Evolutionary conservation across 2,888 invertebrate genomes (phyloP).

Genomic region (Thereva unica): DNA sequence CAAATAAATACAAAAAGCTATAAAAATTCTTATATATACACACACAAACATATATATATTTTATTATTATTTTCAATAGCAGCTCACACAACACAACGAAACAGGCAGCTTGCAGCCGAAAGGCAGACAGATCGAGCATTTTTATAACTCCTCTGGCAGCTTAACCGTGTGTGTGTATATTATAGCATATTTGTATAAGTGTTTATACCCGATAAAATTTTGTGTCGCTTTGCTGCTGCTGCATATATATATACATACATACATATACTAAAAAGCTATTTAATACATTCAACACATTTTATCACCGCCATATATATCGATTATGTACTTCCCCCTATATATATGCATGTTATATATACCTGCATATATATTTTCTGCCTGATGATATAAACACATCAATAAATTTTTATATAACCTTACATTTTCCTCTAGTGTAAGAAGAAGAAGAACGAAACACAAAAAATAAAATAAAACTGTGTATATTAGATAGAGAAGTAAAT

Average conservation of each 20-base stretch:
- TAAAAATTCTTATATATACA: no score
- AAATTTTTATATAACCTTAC: conserved; percentile 32
- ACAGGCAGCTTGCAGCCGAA: no score
- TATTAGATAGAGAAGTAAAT: conserved; percentile 1
- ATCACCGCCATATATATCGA: conserved; percentile 36
- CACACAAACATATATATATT: no score
- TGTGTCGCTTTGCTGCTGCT: no score
- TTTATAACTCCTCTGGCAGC: no score
- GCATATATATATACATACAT: conserved; percentile 7
- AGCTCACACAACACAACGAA: no score
- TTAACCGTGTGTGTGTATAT: no score
- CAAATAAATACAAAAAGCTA: no score
- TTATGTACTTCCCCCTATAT: conserved; percentile 20
- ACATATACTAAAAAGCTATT: conserved; percentile 24
- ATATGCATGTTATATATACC: neutral
- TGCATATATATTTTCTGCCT: conserved; percentile 3
- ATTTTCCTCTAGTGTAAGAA: conserved; percentile 14
- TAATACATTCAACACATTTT: conserved; percentile 21
- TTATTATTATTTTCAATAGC: no score
- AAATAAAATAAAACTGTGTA: conserved; percentile 27
- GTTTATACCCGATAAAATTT: no score
- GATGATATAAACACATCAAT: conserved; percentile 32
- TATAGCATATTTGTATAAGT: no score
- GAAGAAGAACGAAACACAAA: conserved; percentile 9
- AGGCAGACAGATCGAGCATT: no score